These are phyloP conservation scores for Listronotus bonariensis DNA, from an alignment of 1,140 invertebrate species.

Conservation along the genomic window DNA sequence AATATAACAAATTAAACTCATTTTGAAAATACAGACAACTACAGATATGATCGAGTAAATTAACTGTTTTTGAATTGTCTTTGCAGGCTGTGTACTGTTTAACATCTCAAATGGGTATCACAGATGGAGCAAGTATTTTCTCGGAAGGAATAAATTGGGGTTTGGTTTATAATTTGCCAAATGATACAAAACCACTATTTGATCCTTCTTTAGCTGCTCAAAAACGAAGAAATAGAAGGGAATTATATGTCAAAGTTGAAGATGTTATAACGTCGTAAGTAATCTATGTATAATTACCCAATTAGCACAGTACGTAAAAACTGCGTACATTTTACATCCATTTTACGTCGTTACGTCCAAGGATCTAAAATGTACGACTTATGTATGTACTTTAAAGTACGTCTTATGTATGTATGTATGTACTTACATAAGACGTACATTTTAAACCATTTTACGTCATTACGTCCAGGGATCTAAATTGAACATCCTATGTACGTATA, in stretches of 20 bases:
- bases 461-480: no score
- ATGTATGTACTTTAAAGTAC: no score
- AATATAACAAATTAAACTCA: no score
- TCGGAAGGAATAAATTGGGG: constrained; percentile 75
- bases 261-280: constrained; percentile 72
- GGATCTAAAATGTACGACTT: no score
- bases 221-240: constrained; percentile 62
- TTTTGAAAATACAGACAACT: background rate
- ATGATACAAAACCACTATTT: constrained; percentile 64
- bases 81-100: constrained; percentile 42
- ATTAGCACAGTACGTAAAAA: no score
- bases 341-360: no score
- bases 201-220: constrained; percentile 46
- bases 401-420: no score
- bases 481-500: no score
- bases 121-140: constrained; percentile 62
- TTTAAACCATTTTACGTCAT: no score
- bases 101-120: constrained; percentile 38
- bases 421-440: no score
- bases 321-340: no score
- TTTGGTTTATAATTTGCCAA: constrained; percentile 74
- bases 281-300: no score
- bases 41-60: background rate
- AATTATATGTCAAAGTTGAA: constrained; percentile 71
- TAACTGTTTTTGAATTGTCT: background rate